Percentiles rank a stretch among this genome's conserved stretches.
Conservation (phyloP, 2,113 vertebrate species). For the Picathartes gymnocephalus region DNA sequence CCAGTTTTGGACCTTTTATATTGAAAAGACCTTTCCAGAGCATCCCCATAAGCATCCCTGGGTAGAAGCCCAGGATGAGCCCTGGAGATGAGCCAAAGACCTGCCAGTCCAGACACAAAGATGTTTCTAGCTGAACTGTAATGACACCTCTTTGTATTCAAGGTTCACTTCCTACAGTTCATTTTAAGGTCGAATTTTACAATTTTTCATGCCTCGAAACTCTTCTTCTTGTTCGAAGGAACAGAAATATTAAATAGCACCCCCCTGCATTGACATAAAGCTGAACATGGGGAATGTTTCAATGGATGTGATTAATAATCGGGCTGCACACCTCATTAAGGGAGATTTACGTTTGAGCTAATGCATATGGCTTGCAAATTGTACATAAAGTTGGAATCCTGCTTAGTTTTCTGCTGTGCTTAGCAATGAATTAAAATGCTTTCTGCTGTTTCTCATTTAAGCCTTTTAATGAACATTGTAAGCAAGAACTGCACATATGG, state of each 20-base stretch:
- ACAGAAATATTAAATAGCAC: not conserved
- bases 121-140: not conserved
- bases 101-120: not conserved
- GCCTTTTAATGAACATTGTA: not conserved
- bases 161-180: not conserved
- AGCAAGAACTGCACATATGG: not conserved
- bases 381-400: slow-evolving; percentile 27
- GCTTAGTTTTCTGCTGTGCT: slow-evolving; percentile 38
- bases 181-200: not conserved
- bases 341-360: slow-evolving; percentile 23
- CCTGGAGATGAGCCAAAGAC: not conserved
- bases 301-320: not conserved
- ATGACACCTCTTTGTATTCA: not conserved
- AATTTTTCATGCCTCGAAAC: not conserved
- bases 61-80: not conserved
- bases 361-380: not conserved
- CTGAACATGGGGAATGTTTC: not conserved
- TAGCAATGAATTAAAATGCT: slow-evolving; percentile 27
- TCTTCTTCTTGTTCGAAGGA: not conserved
- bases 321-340: slow-evolving; percentile 1
- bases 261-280: not conserved
- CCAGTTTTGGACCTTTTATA: not conserved
- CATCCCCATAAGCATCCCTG: not conserved
- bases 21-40: not conserved
- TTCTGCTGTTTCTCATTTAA: not conserved